Percentiles rank a stretch among this genome's conserved stretches.
Conservation (phyloP, 2,113 vertebrate species). For the Gnathonemus echidnorhynchus region DNA sequence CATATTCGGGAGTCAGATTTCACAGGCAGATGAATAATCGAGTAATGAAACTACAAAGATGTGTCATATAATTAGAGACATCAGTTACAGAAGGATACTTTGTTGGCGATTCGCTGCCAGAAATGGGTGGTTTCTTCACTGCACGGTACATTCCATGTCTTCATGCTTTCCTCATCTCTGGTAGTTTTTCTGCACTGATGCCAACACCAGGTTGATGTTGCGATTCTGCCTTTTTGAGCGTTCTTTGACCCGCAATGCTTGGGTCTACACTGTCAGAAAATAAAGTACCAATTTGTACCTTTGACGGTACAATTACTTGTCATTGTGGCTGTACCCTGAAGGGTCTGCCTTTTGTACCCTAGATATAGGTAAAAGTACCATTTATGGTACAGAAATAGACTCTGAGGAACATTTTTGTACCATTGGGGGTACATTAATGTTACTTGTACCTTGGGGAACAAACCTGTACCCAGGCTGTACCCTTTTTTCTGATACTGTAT, state of each 20-base stretch:
- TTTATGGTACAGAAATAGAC: neutral
- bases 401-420: neutral
- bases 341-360: neutral
- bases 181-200: neutral
- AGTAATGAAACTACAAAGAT: constrained; percentile 40
- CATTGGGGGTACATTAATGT: neutral
- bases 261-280: constrained; percentile 11
- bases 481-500: neutral
- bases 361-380: neutral
- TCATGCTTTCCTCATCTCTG: constrained; percentile 26
- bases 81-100: constrained; percentile 57
- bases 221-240: neutral
- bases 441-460: neutral
- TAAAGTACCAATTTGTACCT: neutral
- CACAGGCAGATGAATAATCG: constrained; percentile 43
- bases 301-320: neutral
- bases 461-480: neutral
- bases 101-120: constrained; percentile 53
- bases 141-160: constrained; percentile 49
- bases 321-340: neutral
- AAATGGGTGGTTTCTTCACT: constrained; percentile 50
- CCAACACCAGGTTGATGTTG: neutral
- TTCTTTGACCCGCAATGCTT: neutral
- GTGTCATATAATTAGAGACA: constrained; percentile 53
- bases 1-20: neutral